Base-by-base conservation (phyloP, 1,140 invertebrate genomes). In the Lucilia sericata region DNA sequence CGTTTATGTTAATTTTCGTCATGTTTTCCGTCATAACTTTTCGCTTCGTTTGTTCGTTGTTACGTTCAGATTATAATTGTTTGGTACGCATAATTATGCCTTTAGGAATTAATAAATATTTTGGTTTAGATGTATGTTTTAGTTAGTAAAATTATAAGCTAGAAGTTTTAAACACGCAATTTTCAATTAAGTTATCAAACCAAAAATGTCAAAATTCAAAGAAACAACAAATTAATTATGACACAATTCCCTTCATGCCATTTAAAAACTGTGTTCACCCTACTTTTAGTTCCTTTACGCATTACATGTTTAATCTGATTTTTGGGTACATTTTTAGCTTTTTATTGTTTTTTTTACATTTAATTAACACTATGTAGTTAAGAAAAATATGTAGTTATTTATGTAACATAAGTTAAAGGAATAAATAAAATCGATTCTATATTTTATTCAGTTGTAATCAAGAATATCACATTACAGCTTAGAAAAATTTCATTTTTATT, bases 131-230 rank as follows among this genome's bases (percentile, higher is more conserved):
- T 70, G 19, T 70, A n/a, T 19, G 65, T 70, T 19, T 70, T 5
- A 30, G 25, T 70, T 42, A 42, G 42, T 42, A 42, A 42, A 42
- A 30, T 30, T 30, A n/a, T n/a, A n/a, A n/a, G n/a, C n/a, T n/a
- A 30, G 25, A 30, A 42, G 42, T 42, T 42, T 42, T 42, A 42
- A 8, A 17, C 76, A 80, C 42, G 76, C 76, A 80, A 80, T 51
- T 80, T 49, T 21, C 14, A 80, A 80, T 80, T 80, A 80, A 51
- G 76, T 80, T 49, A 80, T 80, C 76, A 80, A 80, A 80, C 76
- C 12, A 80, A 49, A 80, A 80, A 80, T 80, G 76, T 80, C 76
- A 80, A 80, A 78, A 80, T 80, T 21, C 17, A 80, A 80, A 80
- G 42, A 21, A 80, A 80, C 76, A 80, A 80, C 76, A 80, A 51